Percentiles rank a stretch among this genome's conserved stretches.
phyloP scores from a whole-genome alignment of 2,797 vertebrate genomes.

The Phylloscopus collybita region DNA sequence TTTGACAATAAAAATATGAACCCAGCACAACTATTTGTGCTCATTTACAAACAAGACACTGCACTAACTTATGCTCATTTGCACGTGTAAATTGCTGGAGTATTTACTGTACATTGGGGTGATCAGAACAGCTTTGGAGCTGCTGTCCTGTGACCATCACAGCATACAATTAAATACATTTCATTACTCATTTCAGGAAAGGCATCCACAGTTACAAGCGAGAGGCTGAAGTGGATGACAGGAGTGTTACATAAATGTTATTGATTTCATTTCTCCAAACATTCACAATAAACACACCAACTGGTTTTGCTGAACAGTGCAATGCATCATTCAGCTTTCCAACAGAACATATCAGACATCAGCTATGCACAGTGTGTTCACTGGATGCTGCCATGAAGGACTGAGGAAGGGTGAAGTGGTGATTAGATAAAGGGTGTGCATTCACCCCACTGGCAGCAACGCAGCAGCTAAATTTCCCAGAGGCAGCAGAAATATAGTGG shows the following conservation, averaged over 20 bases:
- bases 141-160: not conserved
- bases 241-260: not conserved
- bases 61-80: not conserved
- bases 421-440: not conserved
- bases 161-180: not conserved
- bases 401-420: not conserved
- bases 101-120: not conserved
- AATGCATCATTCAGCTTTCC: constrained; percentile 17
- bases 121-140: not conserved
- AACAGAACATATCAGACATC: not conserved
- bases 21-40: not conserved
- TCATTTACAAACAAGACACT: constrained; percentile 7
- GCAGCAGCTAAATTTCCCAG: not conserved
- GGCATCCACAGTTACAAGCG: not conserved
- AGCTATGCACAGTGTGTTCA: not conserved
- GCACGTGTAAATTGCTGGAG: not conserved
- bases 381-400: not conserved
- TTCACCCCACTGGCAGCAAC: not conserved
- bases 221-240: not conserved
- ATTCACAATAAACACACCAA: not conserved
- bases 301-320: not conserved
- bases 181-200: not conserved
- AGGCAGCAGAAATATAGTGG: not conserved
- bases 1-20: not conserved
- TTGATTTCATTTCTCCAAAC: constrained; percentile 22